Evolutionary conservation across 1,140 invertebrate genomes (phyloP), one percentile per base, ranked within the genome.

Genomic region (Drosophila sp.): DNA sequence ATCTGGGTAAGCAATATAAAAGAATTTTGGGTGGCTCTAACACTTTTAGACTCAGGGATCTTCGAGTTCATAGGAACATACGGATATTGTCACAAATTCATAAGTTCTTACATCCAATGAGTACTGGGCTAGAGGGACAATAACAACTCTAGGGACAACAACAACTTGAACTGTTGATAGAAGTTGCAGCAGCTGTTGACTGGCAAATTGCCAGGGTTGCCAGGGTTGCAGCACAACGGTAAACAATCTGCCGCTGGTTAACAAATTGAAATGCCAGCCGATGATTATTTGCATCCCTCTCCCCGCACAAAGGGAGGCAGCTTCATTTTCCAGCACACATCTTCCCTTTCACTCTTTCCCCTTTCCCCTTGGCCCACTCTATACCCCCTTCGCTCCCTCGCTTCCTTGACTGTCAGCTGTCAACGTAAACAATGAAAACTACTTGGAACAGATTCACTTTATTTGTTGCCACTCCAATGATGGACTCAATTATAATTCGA

Each of bases 201-300:
- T 81, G 80, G 79, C 79, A 83, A 78, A 27, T 78, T 81, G 79
- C 59, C 78, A 66, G 65, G 41, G 5, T 61, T 61, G 41, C 59
- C 13, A 29, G 21, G 18, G 18, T 29, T 18, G 9, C 67, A 73
- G 34, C 25, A 58, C 70, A 54, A 32, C 59, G 54, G 54, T 51
- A 62, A 70, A 57, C 72, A 74, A 83, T 86, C 84, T 80, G 61
- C 72, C 81, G 57, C 76, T 75, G 76, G 57, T 76, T 82, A 82
- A 64, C 80, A 83, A 83, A 80, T 83, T 83, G 80, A 80, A 83
- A 78, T 78, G 75, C 64, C 75, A 77, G 21, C 27, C 69, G 53
- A 63, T 76, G 48, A 76, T 50, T 79, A 65, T 66, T 72, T 65
- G 21, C 34, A 36, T n/a, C 2, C 54, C 14, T 25, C 25, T 7